Evolutionary conservation across 2,888 invertebrate species (phyloP).

Genomic region (Diarsia brunnea): DNA sequence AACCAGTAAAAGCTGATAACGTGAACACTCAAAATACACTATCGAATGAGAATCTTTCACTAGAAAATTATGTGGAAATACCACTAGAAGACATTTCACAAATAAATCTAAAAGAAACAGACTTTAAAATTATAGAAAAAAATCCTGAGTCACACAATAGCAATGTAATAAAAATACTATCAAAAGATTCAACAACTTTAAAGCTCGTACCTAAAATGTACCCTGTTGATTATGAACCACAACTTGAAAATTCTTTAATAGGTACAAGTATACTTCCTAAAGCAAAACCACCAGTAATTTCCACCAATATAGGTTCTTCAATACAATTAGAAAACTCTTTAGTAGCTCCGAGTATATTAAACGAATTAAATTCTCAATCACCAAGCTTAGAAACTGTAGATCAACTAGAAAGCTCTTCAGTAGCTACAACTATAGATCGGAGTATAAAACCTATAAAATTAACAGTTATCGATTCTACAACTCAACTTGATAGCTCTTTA

Average conservation of each 20-base stretch:
- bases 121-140: conserved; percentile 3
- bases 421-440: neutral
- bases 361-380: neutral
- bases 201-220: neutral
- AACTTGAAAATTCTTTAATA: conserved; percentile 3
- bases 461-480: neutral
- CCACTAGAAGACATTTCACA: neutral
- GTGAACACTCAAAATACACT: neutral
- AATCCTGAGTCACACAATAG: neutral
- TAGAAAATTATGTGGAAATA: neutral
- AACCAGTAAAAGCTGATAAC: neutral
- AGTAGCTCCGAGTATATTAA: conserved; percentile 7
- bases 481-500: conserved; percentile 11
- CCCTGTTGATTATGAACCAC: neutral
- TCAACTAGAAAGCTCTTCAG: neutral
- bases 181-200: neutral
- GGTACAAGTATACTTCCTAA: neutral
- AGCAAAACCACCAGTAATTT: neutral
- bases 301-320: neutral
- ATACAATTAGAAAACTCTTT: conserved; percentile 23
- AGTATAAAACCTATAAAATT: neutral
- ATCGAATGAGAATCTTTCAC: neutral
- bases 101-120: conserved; percentile 8
- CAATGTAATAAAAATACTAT: neutral
- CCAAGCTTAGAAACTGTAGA: neutral